Percentiles rank a stretch among this genome's conserved stretches.
These are phyloP conservation scores for Crypturellus tataupa DNA, from an alignment of 2,797 vertebrate species.

Conservation along the genomic window DNA sequence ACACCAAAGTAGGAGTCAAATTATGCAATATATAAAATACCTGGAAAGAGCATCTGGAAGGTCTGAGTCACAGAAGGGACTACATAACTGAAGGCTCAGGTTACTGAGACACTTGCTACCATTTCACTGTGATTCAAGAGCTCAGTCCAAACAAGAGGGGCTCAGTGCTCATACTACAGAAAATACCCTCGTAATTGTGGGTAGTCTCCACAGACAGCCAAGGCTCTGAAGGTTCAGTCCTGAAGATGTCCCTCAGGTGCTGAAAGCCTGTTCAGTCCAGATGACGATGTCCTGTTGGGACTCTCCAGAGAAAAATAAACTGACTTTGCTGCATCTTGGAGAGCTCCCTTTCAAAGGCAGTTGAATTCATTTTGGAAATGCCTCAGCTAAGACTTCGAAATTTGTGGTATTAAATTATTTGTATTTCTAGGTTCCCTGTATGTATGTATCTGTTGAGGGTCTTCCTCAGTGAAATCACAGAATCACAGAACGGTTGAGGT, in stretches of 20 bases:
- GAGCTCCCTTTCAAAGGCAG: not conserved
- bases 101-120: not conserved
- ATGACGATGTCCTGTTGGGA: rapidly evolving
- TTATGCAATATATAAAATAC: not conserved
- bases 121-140: rapidly evolving
- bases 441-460: no score
- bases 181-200: rapidly evolving
- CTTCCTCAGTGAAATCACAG: not conserved
- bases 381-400: not conserved
- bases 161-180: rapidly evolving
- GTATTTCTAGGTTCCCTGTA: not conserved
- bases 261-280: not conserved
- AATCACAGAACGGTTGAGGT: no score
- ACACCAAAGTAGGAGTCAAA: not conserved
- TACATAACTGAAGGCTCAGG: not conserved
- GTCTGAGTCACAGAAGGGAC: not conserved
- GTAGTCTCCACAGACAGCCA: not conserved
- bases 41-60: not conserved
- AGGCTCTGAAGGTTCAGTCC: not conserved
- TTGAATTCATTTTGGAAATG: not conserved
- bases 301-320: not conserved
- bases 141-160: not conserved
- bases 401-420: not conserved
- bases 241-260: not conserved
- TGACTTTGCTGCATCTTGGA: not conserved